Evolutionary conservation across 2,888 invertebrate species (phyloP).

Genomic region (Agrilus biguttatus): DNA sequence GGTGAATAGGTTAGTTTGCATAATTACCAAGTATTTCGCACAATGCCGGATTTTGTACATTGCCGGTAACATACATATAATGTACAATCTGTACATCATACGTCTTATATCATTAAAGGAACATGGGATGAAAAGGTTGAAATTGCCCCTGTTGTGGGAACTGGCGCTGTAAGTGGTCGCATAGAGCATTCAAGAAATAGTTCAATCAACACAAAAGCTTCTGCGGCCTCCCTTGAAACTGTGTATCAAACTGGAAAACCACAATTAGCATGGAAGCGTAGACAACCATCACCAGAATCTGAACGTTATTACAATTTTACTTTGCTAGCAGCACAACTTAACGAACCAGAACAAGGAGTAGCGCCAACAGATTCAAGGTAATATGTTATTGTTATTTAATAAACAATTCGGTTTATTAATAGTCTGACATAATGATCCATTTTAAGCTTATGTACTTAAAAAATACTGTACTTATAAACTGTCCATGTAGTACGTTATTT

Average conservation of each 20-base stretch:
- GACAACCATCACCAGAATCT: conserved; percentile 51
- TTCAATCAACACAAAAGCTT: conserved; percentile 11
- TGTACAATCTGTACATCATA: no score
- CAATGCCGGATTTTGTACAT: no score
- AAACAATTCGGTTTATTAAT: no score
- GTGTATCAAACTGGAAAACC: conserved; percentile 87
- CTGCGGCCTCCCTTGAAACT: conserved; percentile 53
- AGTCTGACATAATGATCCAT: no score
- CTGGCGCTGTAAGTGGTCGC: conserved; percentile 18
- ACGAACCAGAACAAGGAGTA: conserved; percentile 83
- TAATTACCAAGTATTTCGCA: no score
- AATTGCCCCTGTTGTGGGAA: conserved; percentile 68
- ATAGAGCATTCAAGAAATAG: no score
- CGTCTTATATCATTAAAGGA: conserved; percentile 41
- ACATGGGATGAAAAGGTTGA: conserved; percentile 96
- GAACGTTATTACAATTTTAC: conserved; percentile 90
- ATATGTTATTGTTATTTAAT: no score
- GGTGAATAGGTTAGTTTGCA: no score
- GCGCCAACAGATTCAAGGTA: conserved; percentile 87
- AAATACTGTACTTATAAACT: no score
- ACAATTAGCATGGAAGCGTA: conserved; percentile 74
- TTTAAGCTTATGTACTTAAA: no score
- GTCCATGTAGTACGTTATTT: no score
- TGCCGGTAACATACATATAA: no score
- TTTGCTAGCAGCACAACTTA: conserved; percentile 86